Percentiles rank a stretch among this genome's conserved stretches.
phyloP scores from a whole-genome alignment of 1,140 invertebrate genomes.

The Neuroterus valhalla region DNA sequence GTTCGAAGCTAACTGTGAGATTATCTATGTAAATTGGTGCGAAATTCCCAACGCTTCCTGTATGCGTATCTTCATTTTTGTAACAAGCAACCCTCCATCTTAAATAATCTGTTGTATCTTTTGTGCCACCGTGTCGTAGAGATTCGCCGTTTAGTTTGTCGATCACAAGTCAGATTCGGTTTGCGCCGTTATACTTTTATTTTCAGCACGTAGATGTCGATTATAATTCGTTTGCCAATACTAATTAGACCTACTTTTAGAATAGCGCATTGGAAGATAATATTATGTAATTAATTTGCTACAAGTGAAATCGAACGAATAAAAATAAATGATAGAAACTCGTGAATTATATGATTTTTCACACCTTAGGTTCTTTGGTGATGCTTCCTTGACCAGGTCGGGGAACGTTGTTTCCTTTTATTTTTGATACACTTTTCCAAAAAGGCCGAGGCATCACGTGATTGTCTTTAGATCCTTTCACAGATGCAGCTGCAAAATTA shows the following conservation, averaged over 20 bases:
- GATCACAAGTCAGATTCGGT: background rate
- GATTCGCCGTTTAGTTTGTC: background rate
- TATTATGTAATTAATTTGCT: slow-evolving; percentile 47
- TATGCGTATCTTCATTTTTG: no score
- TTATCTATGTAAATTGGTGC: no score
- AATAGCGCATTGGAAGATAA: slow-evolving; percentile 34
- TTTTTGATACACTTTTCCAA: slow-evolving; percentile 54
- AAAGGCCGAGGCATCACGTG: slow-evolving; percentile 59
- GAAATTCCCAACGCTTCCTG: no score
- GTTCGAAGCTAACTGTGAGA: no score
- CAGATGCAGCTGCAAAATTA: slow-evolving; percentile 50
- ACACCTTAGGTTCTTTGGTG: background rate
- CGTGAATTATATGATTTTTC: no score
- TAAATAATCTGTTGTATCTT: no score
- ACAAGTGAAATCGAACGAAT: slow-evolving; percentile 9
- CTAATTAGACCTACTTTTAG: background rate
- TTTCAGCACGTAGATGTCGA: background rate
- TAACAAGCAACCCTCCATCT: no score
- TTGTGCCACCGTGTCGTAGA: background rate
- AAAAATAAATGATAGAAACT: background rate
- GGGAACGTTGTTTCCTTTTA: slow-evolving; percentile 30
- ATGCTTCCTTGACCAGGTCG: slow-evolving; percentile 1
- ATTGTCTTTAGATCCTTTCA: slow-evolving; percentile 51
- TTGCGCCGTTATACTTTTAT: background rate
- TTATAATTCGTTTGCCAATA: slow-evolving; percentile 2